Evolutionary conservation across 2,113 vertebrate genomes (phyloP).

Genomic region (Rhodinocichla rosea): DNA sequence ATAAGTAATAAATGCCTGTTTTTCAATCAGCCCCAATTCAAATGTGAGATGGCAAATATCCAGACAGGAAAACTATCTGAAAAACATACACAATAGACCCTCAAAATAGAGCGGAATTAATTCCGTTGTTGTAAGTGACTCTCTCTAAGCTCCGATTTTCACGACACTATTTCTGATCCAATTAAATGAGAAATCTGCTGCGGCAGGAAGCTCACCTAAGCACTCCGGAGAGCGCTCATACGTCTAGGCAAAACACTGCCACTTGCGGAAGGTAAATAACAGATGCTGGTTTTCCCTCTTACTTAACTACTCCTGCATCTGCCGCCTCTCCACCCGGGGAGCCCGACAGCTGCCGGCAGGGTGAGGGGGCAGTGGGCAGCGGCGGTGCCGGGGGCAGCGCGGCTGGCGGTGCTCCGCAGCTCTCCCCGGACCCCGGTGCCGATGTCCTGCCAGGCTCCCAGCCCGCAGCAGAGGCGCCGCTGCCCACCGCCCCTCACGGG

Average conservation of each 20-base stretch:
- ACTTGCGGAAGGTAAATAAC: not conserved
- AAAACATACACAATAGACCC: not conserved
- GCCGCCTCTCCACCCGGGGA: not conserved
- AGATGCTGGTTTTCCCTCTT: not conserved
- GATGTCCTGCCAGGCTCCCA: fast-evolving
- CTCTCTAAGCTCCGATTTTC: not conserved
- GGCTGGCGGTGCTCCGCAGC: fast-evolving
- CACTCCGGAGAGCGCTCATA: not conserved
- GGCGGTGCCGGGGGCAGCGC: fast-evolving
- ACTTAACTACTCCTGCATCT: not conserved
- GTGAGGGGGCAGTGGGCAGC: no score
- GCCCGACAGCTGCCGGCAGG: not conserved
- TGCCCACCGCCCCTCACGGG: fast-evolving
- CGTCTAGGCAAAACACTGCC: not conserved
- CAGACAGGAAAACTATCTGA: not conserved
- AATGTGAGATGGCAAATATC: not conserved
- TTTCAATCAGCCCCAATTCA: not conserved
- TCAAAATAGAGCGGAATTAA: not conserved
- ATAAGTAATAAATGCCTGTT: not conserved
- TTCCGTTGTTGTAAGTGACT: not conserved
- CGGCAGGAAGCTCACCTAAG: not conserved
- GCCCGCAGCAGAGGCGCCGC: fast-evolving
- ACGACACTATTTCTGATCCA: not conserved
- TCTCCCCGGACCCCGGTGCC: fast-evolving
- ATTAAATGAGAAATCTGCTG: not conserved